Percentiles rank a stretch among this genome's conserved stretches.
Conservation (phyloP, 2,888 invertebrate species). For the Acrobasis repandana region DNA sequence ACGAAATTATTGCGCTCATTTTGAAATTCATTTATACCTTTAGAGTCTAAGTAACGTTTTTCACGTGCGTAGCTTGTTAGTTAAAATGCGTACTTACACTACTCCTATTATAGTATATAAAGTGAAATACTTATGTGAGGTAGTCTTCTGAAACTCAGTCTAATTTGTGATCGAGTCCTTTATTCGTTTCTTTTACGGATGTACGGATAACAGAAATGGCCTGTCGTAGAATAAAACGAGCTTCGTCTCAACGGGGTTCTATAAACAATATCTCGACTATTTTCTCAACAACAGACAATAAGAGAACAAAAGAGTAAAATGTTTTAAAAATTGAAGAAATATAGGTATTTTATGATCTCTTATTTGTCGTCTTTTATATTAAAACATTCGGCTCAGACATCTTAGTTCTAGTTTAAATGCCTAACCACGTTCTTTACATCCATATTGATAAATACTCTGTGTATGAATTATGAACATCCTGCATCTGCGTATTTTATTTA, state of each 20-base stretch:
- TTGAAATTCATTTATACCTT: too few species aligned
- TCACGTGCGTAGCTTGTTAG: too few species aligned
- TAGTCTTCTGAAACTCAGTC: not conserved
- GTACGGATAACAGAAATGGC: slow-evolving; percentile 18
- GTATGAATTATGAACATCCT: too few species aligned
- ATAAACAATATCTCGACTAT: not conserved
- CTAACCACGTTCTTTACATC: too few species aligned
- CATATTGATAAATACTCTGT: too few species aligned
- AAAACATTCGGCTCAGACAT: too few species aligned
- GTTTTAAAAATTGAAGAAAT: not conserved
- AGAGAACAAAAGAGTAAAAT: not conserved
- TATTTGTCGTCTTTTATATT: not conserved
- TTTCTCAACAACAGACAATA: not conserved
- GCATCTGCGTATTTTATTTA: too few species aligned
- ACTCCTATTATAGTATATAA: not conserved
- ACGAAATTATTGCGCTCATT: too few species aligned
- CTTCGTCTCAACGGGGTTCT: slow-evolving; percentile 5
- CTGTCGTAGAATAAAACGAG: slow-evolving; percentile 10
- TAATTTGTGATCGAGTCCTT: not conserved
- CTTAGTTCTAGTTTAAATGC: too few species aligned
- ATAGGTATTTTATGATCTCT: not conserved
- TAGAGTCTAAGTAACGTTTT: too few species aligned
- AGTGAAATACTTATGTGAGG: not conserved
- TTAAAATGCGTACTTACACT: too few species aligned
- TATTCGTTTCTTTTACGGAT: slow-evolving; percentile 12